Evolutionary conservation across 2,888 invertebrate species (phyloP), one percentile per base, ranked within the genome.

Genomic region (Patella ulyssiponensis): DNA sequence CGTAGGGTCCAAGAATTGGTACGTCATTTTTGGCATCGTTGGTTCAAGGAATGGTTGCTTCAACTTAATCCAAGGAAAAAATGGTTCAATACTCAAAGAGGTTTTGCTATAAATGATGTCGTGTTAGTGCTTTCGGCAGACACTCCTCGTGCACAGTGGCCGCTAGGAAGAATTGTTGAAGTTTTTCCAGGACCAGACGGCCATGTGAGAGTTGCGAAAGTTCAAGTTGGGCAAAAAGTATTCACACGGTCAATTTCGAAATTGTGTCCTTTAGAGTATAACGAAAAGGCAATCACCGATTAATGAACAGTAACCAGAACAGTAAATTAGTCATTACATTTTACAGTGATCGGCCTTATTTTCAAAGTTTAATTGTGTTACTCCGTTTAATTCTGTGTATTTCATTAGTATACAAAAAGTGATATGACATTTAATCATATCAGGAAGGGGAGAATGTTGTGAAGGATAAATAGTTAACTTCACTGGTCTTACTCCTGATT

Each of bases 1-100:
- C 69, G 80, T 9, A 81, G 81, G 71, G 73, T 81, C 7, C 83
- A 83, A 44, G 80, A 82, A 64, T 14, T 82, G 44, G 74, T 82
- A n/a, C 74, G 80, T 58, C 17, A 77, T 33, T 79, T 79, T 56
- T 81, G 82, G 79, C 56, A 52, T 12, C 56, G 80, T 27, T 82
- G 79, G 77, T 14, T 69, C 9, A 64, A 58, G 9, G 77, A 79
- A 56, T 79, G 77, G 73, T 44, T 81, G 15, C 75, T 76, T 5
- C 7, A 23, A 15, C 73, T 77, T 7, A 77, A 81, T 23, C 69
- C 73, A 69, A 20, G 81, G 23, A 75, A 77, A 27, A 79, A 77
- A 44, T 79, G 77, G 81, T 14, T 71, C 11, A 14, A 5, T 44
- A 44, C 33, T 44, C 7, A 70, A 23, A 64, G 51, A 44, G 64